Evolutionary conservation across 2,888 invertebrate genomes (phyloP).

Genomic region (Carpatolechia fugitivella): DNA sequence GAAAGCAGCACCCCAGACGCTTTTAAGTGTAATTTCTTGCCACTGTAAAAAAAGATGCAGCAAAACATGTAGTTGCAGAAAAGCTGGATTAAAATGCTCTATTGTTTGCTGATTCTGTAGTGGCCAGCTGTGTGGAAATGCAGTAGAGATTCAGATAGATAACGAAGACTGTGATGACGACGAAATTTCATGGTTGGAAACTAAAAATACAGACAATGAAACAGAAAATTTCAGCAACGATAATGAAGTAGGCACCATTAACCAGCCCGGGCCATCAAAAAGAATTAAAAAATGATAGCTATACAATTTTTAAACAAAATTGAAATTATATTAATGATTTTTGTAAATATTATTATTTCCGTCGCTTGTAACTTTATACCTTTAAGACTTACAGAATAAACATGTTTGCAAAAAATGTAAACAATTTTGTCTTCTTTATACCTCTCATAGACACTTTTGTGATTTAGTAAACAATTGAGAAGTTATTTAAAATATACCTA

Average conservation of each 20-base stretch:
- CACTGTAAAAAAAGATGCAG: constrained; percentile 2
- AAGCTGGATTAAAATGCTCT: constrained; percentile 1
- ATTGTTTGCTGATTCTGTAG: constrained; percentile 2
- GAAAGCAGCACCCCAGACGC: constrained; percentile 5
- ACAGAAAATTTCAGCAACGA: not conserved
- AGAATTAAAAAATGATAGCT: not conserved
- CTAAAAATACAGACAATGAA: not conserved
- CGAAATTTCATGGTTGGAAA: constrained; percentile 1
- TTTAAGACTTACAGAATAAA: constrained; percentile 13
- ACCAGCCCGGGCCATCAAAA: constrained; percentile 3
- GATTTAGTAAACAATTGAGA: constrained; percentile 12
- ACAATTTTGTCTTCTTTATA: constrained; percentile 15
- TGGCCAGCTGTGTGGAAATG: not conserved
- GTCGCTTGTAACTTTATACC: constrained; percentile 11
- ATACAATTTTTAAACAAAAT: constrained; percentile 1
- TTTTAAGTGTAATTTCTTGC: constrained; percentile 4
- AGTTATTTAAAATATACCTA: constrained; percentile 9
- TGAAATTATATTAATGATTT: not conserved
- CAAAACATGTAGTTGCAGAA: not conserved
- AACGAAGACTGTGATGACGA: not conserved
- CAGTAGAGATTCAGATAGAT: not conserved
- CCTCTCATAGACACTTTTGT: constrained; percentile 14
- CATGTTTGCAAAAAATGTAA: constrained; percentile 8
- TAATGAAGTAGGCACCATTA: not conserved
- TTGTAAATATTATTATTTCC: constrained; percentile 4